Base-by-base conservation (phyloP, 2,888 invertebrate genomes). In the Heterodera filipjevi region DNA sequence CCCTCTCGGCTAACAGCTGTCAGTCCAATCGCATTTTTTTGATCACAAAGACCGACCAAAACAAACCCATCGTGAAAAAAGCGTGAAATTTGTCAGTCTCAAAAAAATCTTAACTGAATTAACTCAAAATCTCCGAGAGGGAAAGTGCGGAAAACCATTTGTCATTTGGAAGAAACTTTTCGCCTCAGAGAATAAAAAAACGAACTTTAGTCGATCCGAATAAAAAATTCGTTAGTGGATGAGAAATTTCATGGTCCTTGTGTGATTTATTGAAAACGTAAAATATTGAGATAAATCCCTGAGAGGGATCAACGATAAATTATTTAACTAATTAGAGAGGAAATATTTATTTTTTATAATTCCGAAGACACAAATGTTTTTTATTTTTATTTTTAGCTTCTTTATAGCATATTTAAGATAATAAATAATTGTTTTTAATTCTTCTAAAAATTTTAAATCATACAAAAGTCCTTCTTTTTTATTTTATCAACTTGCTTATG, bases 11-110 rank as follows among this genome's bases (percentile, higher is more conserved):
- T 32, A 33, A n/a, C 73, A 73, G 5, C 73, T 73, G 73, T 73
- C 35, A 19, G 5, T n/a, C 27, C 27, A 8, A 59, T 27, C 0
- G 59, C 59, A 59, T 10, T 22, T 22, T 53, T 75, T 64, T 32
- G n/a, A 59, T 49, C 59, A 59, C 59, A 59, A 59, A 59, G n/a
- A 59, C 12, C 22, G n/a, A 39, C 12, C 32, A 12, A 3, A 53
- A 12, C n/a, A n/a, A n/a, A n/a, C n/a, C n/a, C 32, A 75, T 53
- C 30, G 59, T 75, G 75, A 35, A 75, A 75, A 75, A 16, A 32
- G 8, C 46, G 35, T 75, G 75, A 66, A 75, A n/a, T 14, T 53
- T 22, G 30, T 59, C 59, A 59, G 22, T 53, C 53, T 22, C 53
- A 53, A 22, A 59, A 59, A 30, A 16, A 3, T 32, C 39, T n/a